Conservation (phyloP, 2,113 vertebrate genomes). For the Ploceus nigricollis region DNA sequence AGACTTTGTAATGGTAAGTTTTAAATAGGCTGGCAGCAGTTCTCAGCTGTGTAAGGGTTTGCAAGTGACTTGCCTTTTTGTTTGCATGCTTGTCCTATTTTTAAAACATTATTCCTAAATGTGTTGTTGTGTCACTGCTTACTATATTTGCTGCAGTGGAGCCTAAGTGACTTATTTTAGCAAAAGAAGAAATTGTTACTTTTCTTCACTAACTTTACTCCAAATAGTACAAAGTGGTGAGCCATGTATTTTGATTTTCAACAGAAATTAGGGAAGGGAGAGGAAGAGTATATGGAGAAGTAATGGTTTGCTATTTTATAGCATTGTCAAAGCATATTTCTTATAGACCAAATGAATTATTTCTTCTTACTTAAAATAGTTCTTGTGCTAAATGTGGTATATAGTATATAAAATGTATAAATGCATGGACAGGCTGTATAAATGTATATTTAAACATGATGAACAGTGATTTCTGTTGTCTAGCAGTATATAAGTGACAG, state of each 20-base stretch:
- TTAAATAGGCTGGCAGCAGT: not conserved
- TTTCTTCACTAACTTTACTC: not conserved
- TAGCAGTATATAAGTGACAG: not conserved
- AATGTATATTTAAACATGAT: not conserved
- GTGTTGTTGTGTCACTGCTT: not conserved
- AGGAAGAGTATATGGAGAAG: not conserved
- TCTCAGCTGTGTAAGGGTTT: not conserved
- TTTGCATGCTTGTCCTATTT: not conserved
- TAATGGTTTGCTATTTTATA: not conserved
- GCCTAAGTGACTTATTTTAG: not conserved
- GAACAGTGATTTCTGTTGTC: not conserved
- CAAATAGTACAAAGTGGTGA: not conserved
- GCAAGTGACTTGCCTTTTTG: not conserved
- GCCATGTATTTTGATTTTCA: not conserved
- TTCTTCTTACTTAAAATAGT: not conserved
- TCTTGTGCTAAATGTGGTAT: not conserved
- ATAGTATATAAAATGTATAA: not conserved
- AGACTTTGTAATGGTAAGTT: not conserved
- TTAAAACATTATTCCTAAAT: constrained; percentile 2
- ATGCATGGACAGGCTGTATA: not conserved
- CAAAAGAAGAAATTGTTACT: not conserved
- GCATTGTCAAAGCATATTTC: not conserved
- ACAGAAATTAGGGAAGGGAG: not conserved
- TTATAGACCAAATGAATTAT: not conserved
- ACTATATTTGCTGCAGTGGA: not conserved